Percentiles rank a stretch among this genome's conserved stretches.
Conservation (phyloP, 2,888 invertebrate genomes). For the Empis livida region DNA sequence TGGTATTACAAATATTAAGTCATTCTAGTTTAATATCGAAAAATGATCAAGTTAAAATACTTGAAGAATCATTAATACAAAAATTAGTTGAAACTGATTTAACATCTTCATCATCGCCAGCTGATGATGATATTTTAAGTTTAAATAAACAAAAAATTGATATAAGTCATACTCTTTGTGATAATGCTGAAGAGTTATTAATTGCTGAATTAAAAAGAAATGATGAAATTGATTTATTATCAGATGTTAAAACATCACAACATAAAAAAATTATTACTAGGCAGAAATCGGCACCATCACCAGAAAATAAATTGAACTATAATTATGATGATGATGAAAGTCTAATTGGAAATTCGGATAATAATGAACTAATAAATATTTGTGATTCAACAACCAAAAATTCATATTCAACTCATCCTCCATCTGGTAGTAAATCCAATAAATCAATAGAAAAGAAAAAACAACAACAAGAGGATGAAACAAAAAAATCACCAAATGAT, state of each 20-base stretch:
- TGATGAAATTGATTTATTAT: constrained; percentile 23
- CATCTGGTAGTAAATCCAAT: constrained; percentile 18
- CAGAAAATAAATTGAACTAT: constrained; percentile 11
- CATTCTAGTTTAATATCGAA: constrained; percentile 41
- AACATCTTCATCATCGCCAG: neutral
- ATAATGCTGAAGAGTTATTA: constrained; percentile 31
- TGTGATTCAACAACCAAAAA: constrained; percentile 10
- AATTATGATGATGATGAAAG: constrained; percentile 5
- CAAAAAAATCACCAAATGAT: constrained; percentile 1
- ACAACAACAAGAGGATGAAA: constrained; percentile 15
- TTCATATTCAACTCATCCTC: constrained; percentile 33
- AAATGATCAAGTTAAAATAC: constrained; percentile 26
- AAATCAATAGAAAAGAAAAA: constrained; percentile 14
- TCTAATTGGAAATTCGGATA: neutral
- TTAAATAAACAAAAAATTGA: neutral
- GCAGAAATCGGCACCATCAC: constrained; percentile 31
- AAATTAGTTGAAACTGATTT: neutral
- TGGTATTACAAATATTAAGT: constrained; percentile 72
- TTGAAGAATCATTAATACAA: constrained; percentile 19
- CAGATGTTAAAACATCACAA: constrained; percentile 21
- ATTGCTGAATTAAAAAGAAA: constrained; percentile 32
- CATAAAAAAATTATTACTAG: constrained; percentile 20
- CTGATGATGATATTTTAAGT: neutral
- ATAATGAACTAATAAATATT: too few species aligned
- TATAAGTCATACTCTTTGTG: constrained; percentile 18